Evolutionary conservation across 53 echinoderm and acorn worm species (phyloP).

Genomic region (Mesocentrotus franciscanus): DNA sequence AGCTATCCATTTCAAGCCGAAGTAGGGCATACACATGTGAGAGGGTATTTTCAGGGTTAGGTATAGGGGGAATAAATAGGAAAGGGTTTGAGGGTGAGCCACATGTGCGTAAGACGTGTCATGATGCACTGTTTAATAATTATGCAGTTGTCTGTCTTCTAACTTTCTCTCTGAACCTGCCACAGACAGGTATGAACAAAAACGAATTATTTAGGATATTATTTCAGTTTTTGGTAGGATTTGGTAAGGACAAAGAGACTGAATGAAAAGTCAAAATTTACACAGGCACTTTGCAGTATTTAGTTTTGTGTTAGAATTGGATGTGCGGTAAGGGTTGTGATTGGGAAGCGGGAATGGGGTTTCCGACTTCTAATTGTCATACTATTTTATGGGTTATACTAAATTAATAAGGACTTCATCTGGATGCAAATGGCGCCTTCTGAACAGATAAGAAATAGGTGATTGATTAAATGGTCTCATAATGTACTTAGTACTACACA

Average conservation of each 20-base stretch:
- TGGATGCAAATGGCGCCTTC: not conserved
- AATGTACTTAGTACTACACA: not conserved
- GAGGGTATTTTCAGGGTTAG: not conserved
- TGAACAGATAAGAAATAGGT: not conserved
- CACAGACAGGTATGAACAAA: no score
- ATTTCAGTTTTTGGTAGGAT: no score
- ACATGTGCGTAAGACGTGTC: conserved; percentile 30
- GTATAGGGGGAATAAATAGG: conserved; percentile 9
- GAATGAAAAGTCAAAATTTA: not conserved
- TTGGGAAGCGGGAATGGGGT: not conserved
- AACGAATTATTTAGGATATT: no score
- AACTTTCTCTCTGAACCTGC: no score
- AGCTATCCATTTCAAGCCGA: not conserved
- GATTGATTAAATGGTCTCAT: not conserved
- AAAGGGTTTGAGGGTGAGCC: not conserved
- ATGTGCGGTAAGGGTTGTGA: not conserved
- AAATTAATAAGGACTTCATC: not conserved
- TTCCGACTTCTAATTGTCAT: no score
- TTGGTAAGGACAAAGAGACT: not conserved
- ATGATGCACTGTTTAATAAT: not conserved
- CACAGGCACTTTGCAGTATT: not conserved
- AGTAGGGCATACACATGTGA: conserved; percentile 18
- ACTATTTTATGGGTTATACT: no score
- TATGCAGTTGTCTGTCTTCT: not conserved
- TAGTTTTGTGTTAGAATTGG: not conserved